These are phyloP conservation scores for Drosophila emarginata DNA, from an alignment of 2,888 invertebrate species.

Conservation along the genomic window DNA sequence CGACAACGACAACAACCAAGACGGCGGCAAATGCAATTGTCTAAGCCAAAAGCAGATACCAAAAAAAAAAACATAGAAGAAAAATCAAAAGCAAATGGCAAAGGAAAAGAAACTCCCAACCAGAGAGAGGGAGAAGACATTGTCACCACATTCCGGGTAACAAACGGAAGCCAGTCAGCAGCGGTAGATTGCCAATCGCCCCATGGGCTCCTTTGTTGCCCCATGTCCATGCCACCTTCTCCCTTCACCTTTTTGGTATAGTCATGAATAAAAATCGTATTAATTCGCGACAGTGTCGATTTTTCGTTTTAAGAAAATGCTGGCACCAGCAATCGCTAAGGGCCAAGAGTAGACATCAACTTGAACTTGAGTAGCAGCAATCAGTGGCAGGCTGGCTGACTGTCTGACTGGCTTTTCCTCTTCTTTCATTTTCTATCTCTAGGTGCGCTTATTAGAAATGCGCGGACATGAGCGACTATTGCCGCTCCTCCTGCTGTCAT, in stretches of 20 bases:
- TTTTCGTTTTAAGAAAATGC: conserved; percentile 14
- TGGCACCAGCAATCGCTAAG: conserved; percentile 23
- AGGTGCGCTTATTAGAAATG: conserved; percentile 67
- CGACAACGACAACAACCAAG: conserved; percentile 50
- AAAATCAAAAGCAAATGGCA: conserved; percentile 30
- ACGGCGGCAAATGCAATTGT: conserved; percentile 60
- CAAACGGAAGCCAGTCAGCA: conserved; percentile 60
- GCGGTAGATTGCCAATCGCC: conserved; percentile 70
- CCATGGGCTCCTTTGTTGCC: conserved; percentile 45
- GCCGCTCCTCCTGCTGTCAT: background rate
- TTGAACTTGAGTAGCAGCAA: conserved; percentile 57
- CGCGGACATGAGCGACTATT: conserved; percentile 59
- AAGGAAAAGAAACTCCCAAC: conserved; percentile 40
- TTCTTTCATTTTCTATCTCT: conserved; percentile 4
- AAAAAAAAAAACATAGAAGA: conserved; percentile 19
- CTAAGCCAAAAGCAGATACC: conserved; percentile 38
- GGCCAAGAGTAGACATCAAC: conserved; percentile 45
- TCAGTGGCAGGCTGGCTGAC: conserved; percentile 5
- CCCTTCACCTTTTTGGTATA: conserved; percentile 10
- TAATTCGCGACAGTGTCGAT: conserved; percentile 69
- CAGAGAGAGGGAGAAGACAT: conserved; percentile 47
- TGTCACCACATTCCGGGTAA: conserved; percentile 76
- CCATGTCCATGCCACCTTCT: conserved; percentile 30
- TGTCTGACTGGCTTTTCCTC: too few species aligned
- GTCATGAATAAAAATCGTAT: conserved; percentile 78